Conservation (phyloP, 1,140 invertebrate species). For the Nasonia longicornis region DNA sequence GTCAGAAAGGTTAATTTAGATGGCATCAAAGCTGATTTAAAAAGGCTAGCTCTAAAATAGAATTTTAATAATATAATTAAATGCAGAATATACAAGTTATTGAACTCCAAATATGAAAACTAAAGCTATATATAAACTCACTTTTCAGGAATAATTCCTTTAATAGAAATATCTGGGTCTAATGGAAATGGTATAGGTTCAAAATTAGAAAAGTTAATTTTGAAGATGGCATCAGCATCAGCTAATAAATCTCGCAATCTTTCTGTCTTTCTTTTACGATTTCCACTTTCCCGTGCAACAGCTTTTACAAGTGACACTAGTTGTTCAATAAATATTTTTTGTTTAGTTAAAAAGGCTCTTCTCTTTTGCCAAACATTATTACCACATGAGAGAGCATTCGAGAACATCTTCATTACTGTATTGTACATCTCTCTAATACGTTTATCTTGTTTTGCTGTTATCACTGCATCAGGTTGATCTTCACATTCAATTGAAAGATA, state of each 20-base stretch:
- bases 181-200: constrained; percentile 94
- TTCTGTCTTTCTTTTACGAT: constrained; percentile 92
- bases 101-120: too few species aligned
- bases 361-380: constrained; percentile 78
- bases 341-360: constrained; percentile 80
- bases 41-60: constrained; percentile 81
- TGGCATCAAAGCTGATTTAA: constrained; percentile 99
- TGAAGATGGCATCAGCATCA: constrained; percentile 82
- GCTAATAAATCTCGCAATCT: constrained; percentile 84
- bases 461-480: constrained; percentile 76
- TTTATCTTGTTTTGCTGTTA: constrained; percentile 78
- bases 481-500: constrained; percentile 95
- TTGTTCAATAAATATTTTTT: constrained; percentile 92
- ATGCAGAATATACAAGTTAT: too few species aligned
- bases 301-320: constrained; percentile 90
- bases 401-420: constrained; percentile 89
- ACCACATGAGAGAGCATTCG: constrained; percentile 75
- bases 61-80: not conserved
- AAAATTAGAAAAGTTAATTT: constrained; percentile 92
- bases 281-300: constrained; percentile 92
- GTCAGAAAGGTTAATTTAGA: constrained; percentile 93
- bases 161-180: constrained; percentile 91
- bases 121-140: constrained; percentile 52
- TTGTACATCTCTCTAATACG: constrained; percentile 88
- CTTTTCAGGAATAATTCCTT: constrained; percentile 89